phyloP scores from a whole-genome alignment of 37 sponge, comb jelly and placozoan genomes.

The Tethya wilhelma region DNA sequence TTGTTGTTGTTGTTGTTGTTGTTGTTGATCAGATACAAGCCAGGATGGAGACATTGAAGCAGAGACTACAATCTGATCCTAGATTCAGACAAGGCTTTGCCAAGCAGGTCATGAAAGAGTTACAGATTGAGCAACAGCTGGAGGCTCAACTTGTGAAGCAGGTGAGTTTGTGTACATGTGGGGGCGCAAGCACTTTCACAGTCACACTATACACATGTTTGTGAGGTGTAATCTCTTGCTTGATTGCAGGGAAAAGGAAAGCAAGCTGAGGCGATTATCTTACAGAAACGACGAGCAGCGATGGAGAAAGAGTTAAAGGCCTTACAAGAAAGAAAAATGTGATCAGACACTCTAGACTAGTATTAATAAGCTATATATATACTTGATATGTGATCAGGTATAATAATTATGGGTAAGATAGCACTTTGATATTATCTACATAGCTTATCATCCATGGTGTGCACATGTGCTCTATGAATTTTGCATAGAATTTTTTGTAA shows the following conservation, averaged over 20 bases:
- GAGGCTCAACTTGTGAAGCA: slow-evolving; percentile 34
- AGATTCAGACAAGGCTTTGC: slow-evolving; percentile 31
- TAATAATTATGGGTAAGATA: not conserved
- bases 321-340: not conserved
- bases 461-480: no score
- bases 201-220: not conserved
- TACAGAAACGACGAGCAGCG: slow-evolving; percentile 38
- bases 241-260: slow-evolving; percentile 14
- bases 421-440: not conserved
- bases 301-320: slow-evolving; percentile 53
- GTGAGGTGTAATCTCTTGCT: not conserved
- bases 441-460: no score
- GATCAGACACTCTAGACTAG: not conserved
- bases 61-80: slow-evolving; percentile 34
- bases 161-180: slow-evolving; percentile 19
- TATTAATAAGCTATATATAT: not conserved
- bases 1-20: not conserved
- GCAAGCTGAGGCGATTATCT: slow-evolving; percentile 13
- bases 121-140: slow-evolving; percentile 34
- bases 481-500: no score
- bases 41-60: slow-evolving; percentile 35
- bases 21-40: slow-evolving; percentile 30
- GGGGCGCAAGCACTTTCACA: not conserved
- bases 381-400: not conserved
- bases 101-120: slow-evolving; percentile 32